Base-by-base conservation (phyloP, 1,140 invertebrate genomes). In the Idris sp. region DNA sequence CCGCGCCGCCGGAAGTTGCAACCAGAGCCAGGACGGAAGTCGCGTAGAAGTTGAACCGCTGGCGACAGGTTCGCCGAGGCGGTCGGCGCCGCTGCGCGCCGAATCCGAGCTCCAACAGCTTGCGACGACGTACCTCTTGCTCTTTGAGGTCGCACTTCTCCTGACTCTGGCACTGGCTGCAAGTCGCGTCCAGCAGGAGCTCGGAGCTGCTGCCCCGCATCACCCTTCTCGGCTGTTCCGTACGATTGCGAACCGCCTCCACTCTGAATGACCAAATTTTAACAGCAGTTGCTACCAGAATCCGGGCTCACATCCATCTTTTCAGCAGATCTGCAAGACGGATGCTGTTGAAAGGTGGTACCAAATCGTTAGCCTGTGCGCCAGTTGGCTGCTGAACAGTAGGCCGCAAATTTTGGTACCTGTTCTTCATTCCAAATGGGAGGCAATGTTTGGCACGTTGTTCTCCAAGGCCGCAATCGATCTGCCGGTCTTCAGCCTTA, bases 171-270 rank as follows among this genome's bases (percentile, higher is more conserved):
- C 78, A 79, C 71, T 79, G 78, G 33, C 76, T 81, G 74, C 82
- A 83, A 75, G 81, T 85, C 51, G 85, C 83, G 86, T 92, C 93
- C 84, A 95, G 92, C 89, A 95, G 90, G 84, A 94, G 91, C 89
- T 95, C 93, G 79, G 93, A 94, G 89, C 93, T 95, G 89, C 92
- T 93, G 87, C 93, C 93, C 86, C 92, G 90, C 93, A 95, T 94
- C 65, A 77, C 77, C 73, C 61, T 71, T 65, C 69, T 71, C 56
- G 56, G 36, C 56, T 59, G 49, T 41, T 56, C 44, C 14, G 51
- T 40, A 58, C 58, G 62, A 59, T 19, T 41, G 15, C 56, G 71
- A 71, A 65, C 53, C 40, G 65, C 53, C 49, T 64, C 71, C 61
- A 71, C 48, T 41, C 53, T 71, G 61, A 30, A 18, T 0, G 3